A percentile compares a stretch with the other conserved stretches of the same genome.
Evolutionary conservation across 2,113 vertebrate species (phyloP).

Genomic region (human (Homo sapiens)): DNA sequence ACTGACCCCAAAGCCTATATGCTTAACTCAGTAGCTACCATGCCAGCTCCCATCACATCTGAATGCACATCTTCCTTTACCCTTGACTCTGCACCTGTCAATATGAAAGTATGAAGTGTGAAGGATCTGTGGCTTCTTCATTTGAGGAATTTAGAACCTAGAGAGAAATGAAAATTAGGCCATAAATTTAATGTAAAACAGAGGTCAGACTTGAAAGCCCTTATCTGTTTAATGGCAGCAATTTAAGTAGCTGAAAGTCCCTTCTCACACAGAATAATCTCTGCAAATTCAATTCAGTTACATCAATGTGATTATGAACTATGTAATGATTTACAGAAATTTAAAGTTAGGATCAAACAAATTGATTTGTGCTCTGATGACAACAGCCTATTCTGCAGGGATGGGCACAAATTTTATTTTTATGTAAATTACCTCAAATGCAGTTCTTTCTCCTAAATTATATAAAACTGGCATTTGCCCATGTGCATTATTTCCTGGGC

Average conservation of each 20-base stretch:
- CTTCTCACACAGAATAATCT: conserved; percentile 72
- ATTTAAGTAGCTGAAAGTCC: conserved; percentile 66
- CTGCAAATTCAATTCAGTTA: conserved; percentile 78
- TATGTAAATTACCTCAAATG: conserved; percentile 78
- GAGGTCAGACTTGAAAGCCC: conserved; percentile 63
- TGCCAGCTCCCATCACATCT: background rate
- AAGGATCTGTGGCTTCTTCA: background rate
- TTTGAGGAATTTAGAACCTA: background rate
- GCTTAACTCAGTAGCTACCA: background rate
- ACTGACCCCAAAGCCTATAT: background rate
- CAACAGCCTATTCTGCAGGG: conserved; percentile 73
- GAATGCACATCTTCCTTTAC: background rate
- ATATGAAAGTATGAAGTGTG: background rate
- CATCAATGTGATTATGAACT: conserved; percentile 82
- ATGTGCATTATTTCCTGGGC: conserved; percentile 61
- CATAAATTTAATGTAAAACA: conserved; percentile 70
- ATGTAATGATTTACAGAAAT: conserved; percentile 83
- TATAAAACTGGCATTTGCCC: conserved; percentile 56
- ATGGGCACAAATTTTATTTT: conserved; percentile 79
- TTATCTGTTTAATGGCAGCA: conserved; percentile 67
- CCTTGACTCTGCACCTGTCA: background rate
- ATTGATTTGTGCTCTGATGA: conserved; percentile 83
- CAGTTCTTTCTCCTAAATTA: conserved; percentile 70
- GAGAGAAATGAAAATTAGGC: conserved; percentile 45
- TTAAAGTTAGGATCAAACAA: conserved; percentile 81